These are phyloP conservation scores for Melanaphis sacchari DNA, from an alignment of 1,140 invertebrate species.

Conservation along the genomic window DNA sequence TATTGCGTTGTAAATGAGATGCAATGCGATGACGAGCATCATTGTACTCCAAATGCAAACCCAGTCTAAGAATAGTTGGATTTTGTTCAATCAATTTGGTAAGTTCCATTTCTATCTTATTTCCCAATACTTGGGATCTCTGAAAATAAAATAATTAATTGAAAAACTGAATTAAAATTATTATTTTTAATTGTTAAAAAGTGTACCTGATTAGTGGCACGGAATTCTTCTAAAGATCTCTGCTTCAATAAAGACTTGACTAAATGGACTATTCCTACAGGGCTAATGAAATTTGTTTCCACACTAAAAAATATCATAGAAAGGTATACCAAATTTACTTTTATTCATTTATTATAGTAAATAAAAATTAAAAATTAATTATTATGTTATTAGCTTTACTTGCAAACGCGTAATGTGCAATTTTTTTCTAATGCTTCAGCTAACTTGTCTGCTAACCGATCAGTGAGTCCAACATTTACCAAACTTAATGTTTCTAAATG, in stretches of 20 bases:
- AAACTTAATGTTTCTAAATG: constrained; percentile 90
- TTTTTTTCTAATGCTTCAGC: constrained; percentile 87
- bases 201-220: constrained; percentile 92
- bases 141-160: constrained; percentile 64
- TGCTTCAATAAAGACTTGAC: constrained; percentile 85
- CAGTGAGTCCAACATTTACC: constrained; percentile 91
- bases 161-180: neutral
- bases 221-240: constrained; percentile 88
- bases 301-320: constrained; percentile 69
- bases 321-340: constrained; percentile 13
- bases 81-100: constrained; percentile 93
- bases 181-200: neutral
- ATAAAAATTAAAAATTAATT: neutral
- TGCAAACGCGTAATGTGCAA: constrained; percentile 85
- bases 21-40: constrained; percentile 93
- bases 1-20: constrained; percentile 92
- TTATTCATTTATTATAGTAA: neutral
- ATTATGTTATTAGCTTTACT: constrained; percentile 66
- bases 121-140: constrained; percentile 93
- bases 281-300: constrained; percentile 95
- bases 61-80: constrained; percentile 86
- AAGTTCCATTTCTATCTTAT: constrained; percentile 98
- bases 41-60: constrained; percentile 94
- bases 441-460: constrained; percentile 83
- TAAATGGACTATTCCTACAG: constrained; percentile 81